These are phyloP conservation scores for Eclectus roratus DNA, from an alignment of 2,113 vertebrate species.

Conservation along the genomic window DNA sequence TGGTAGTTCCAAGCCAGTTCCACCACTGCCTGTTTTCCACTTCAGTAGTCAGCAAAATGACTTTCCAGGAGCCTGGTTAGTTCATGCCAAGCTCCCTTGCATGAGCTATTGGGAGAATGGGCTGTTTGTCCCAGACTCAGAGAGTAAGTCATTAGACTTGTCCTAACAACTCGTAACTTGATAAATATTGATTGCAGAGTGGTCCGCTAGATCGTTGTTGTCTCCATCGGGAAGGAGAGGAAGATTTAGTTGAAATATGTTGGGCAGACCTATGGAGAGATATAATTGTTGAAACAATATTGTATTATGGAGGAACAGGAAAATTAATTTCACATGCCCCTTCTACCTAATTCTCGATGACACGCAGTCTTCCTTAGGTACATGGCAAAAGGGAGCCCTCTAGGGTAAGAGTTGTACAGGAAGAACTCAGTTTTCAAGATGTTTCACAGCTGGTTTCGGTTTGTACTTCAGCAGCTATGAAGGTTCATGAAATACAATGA, in stretches of 20 bases:
- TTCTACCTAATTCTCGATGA: background rate
- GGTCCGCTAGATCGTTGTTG: background rate
- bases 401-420: background rate
- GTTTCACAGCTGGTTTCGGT: background rate
- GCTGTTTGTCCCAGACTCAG: background rate
- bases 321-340: background rate
- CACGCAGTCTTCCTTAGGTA: background rate
- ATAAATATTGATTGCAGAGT: background rate
- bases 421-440: background rate
- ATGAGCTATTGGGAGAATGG: background rate
- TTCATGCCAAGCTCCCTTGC: background rate
- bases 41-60: background rate
- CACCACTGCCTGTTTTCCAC: background rate
- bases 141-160: background rate
- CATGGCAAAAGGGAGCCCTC: background rate
- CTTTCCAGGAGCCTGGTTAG: background rate
- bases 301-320: background rate
- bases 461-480: background rate
- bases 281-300: background rate
- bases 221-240: background rate
- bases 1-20: background rate
- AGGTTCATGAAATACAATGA: background rate
- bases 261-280: background rate
- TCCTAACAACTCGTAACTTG: background rate
- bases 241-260: background rate